Evolutionary conservation across 2,113 vertebrate genomes (phyloP), one percentile per base, ranked within the genome.

Genomic region (Salvelinus alpinus): DNA sequence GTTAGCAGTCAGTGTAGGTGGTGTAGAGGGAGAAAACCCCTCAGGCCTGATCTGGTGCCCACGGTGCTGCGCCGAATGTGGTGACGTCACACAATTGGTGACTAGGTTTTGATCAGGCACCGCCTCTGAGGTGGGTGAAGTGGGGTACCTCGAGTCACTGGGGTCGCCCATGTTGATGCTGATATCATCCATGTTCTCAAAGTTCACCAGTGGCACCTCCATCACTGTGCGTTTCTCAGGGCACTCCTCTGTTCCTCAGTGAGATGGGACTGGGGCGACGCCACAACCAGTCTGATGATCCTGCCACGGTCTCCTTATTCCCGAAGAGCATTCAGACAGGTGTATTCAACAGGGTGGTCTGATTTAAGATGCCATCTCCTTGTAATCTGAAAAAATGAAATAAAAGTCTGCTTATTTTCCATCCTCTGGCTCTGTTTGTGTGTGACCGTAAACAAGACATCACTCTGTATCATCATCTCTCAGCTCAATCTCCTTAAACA

Each of bases 161-260:
- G 91, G 91, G 76, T 94, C 92, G 9, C 92, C 94, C 74, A 94
- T 78, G 84, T 91, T 91, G 82, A 94, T 92, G 69, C 94, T 95
- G 44, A 95, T 92, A 80, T 98, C 96, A 0, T 97, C 95, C 31
- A 95, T 87, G 77, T 96, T 98, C 82, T 98, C 95, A 76, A 97
- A 97, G 78, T 94, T 95, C 81, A 98, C 96, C 3, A 99, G 93
- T 54, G 96, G 96, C 88, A 98, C 96, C 89, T 98, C 96, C 96
- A 99, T 98, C 85, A 90, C 86, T 81, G 70, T 78, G 38, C 44
- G 92, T 78, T 92, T 92, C 91, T 90, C 92, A 85, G 89, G 85
- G 90, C 91, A 84, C 85, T 88, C 84, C 82, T 94, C 88, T 88
- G 92, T 82, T 86, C 76, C 59, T 88, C 18, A 70, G 69, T 34